These are phyloP conservation scores for Sciurus niger DNA, from an alignment of 2,113 vertebrate genomes.

Conservation along the genomic window DNA sequence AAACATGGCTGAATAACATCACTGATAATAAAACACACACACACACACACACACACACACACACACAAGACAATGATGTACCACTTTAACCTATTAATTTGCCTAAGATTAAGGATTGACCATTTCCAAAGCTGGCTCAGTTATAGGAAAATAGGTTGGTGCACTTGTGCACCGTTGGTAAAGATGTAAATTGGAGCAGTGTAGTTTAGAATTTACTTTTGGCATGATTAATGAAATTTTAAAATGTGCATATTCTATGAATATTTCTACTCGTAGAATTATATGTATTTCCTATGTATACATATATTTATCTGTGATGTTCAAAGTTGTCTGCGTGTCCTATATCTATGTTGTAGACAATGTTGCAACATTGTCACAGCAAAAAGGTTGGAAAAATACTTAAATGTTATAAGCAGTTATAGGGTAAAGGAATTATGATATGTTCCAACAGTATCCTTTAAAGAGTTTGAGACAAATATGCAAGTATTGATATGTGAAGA, in stretches of 20 bases:
- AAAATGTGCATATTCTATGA: slow-evolving; percentile 1
- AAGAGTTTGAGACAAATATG: not conserved
- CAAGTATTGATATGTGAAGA: not conserved
- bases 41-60: not conserved
- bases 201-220: not conserved
- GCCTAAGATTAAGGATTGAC: not conserved
- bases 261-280: not conserved
- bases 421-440: not conserved
- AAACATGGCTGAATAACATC: not conserved
- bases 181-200: slow-evolving; percentile 17
- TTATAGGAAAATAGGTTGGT: not conserved
- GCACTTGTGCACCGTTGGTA: not conserved
- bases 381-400: not conserved
- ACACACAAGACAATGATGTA: not conserved
- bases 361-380: not conserved
- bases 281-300: not conserved
- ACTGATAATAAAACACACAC: not conserved
- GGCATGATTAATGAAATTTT: slow-evolving; percentile 16
- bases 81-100: slow-evolving; percentile 35
- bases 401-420: not conserved
- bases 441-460: not conserved
- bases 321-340: not conserved
- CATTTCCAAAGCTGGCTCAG: not conserved
- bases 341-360: not conserved
- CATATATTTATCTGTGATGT: not conserved